Conservation (phyloP, 2,797 vertebrate genomes). For the Hydrophis major region DNA sequence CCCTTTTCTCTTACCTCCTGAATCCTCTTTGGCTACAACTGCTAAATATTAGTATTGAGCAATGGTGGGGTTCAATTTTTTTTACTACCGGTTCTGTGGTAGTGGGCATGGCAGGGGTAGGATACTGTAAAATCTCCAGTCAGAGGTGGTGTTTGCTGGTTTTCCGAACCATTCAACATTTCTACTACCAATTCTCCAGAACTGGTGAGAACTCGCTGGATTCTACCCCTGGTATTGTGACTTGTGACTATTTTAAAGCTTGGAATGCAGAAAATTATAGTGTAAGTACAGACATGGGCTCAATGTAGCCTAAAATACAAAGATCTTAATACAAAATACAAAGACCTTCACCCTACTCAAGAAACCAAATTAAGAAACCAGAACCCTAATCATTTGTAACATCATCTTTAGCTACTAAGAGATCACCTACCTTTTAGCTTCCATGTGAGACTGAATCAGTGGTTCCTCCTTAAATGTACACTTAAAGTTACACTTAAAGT, state of each 20-base stretch:
- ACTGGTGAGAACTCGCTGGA: too few relatives aligned
- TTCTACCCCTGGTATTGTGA: neutral
- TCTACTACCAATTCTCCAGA: too few relatives aligned
- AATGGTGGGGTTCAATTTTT: too few relatives aligned
- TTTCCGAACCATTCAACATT: too few relatives aligned
- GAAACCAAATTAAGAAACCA: neutral
- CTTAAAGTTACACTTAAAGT: neutral
- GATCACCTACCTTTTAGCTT: neutral
- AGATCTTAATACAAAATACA: neutral
- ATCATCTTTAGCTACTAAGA: neutral
- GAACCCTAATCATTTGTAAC: neutral
- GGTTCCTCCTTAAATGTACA: neutral
- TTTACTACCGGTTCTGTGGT: too few relatives aligned
- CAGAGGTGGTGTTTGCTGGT: too few relatives aligned
- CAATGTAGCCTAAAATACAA: neutral
- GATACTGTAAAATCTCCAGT: too few relatives aligned
- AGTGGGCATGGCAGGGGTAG: too few relatives aligned
- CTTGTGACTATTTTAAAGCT: neutral
- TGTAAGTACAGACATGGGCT: neutral
- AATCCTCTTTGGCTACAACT: neutral
- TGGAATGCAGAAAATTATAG: neutral
- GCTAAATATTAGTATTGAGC: neutral
- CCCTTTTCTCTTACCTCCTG: neutral
- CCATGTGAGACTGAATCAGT: neutral
- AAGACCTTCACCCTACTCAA: neutral